Percentiles rank a stretch among this genome's conserved stretches.
Conservation (phyloP, 2,797 vertebrate genomes). For the Sebastes umbrosus region DNA sequence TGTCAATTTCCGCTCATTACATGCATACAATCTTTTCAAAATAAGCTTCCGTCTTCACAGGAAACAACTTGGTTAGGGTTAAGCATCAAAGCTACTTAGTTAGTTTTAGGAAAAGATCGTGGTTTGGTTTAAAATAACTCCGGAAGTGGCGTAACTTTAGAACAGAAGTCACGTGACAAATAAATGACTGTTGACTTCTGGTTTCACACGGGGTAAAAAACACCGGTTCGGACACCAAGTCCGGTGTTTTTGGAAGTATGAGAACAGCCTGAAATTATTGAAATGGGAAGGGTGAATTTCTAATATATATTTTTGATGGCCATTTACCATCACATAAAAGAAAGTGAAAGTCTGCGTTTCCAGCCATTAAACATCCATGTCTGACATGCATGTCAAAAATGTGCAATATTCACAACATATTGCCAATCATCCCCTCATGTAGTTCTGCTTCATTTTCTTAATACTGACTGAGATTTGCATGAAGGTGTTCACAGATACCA, state of each 20-base stretch:
- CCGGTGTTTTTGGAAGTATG: no score
- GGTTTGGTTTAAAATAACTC: neutral
- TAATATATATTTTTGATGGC: neutral
- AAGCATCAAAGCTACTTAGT: neutral
- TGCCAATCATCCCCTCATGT: conserved; percentile 10
- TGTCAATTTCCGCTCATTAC: neutral
- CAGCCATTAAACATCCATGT: conserved; percentile 16
- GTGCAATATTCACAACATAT: conserved; percentile 12
- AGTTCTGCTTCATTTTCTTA: conserved; percentile 57
- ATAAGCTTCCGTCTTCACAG: neutral
- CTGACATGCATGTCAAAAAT: conserved; percentile 17
- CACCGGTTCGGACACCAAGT: no score
- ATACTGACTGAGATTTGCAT: conserved; percentile 62
- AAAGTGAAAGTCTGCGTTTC: neutral
- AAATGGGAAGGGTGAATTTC: neutral
- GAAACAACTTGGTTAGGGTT: neutral
- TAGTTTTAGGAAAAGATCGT: neutral
- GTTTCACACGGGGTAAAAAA: no score
- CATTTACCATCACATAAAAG: neutral
- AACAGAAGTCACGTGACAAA: neutral
- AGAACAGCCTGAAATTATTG: no score
- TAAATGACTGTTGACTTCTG: neutral
- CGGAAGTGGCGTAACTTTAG: neutral
- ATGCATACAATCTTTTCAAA: neutral
- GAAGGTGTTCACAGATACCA: conserved; percentile 65